Evolutionary conservation across 2,113 vertebrate species (phyloP).

Genomic region (Pygoscelis adeliae): DNA sequence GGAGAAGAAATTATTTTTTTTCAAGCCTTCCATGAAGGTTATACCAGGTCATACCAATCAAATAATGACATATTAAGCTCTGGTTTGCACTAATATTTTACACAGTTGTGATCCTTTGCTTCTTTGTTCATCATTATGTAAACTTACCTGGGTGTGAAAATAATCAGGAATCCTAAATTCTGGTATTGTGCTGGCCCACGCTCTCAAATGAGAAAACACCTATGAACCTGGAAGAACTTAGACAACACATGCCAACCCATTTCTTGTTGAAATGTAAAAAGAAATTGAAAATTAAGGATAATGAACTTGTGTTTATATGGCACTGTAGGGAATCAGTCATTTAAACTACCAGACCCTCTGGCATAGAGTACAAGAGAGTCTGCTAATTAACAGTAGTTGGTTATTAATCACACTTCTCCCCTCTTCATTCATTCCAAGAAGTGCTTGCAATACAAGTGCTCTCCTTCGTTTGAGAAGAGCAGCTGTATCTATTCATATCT

Average conservation of each 20-base stretch:
- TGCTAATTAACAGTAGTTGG: constrained; percentile 41
- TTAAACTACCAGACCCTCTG: neutral
- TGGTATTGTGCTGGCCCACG: neutral
- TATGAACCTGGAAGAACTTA: neutral
- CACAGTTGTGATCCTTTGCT: neutral
- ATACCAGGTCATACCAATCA: neutral
- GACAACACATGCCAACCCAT: neutral
- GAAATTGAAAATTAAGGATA: constrained; percentile 4
- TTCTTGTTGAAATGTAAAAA: neutral
- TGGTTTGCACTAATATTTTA: neutral
- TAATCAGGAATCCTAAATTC: neutral
- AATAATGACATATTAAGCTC: neutral
- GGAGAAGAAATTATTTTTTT: neutral
- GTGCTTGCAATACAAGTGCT: neutral
- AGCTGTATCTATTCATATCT: neutral
- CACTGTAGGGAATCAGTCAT: neutral
- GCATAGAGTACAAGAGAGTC: neutral
- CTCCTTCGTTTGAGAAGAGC: neutral
- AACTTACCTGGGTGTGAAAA: neutral
- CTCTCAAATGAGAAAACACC: neutral
- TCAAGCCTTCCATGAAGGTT: neutral
- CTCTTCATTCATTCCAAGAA: neutral
- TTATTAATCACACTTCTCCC: constrained; percentile 48
- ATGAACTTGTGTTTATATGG: constrained; percentile 13
- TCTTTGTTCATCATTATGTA: neutral